Percentiles rank a stretch among this genome's conserved stretches.
Conservation (phyloP, 2,797 vertebrate genomes). For the Apodemus agrarius region DNA sequence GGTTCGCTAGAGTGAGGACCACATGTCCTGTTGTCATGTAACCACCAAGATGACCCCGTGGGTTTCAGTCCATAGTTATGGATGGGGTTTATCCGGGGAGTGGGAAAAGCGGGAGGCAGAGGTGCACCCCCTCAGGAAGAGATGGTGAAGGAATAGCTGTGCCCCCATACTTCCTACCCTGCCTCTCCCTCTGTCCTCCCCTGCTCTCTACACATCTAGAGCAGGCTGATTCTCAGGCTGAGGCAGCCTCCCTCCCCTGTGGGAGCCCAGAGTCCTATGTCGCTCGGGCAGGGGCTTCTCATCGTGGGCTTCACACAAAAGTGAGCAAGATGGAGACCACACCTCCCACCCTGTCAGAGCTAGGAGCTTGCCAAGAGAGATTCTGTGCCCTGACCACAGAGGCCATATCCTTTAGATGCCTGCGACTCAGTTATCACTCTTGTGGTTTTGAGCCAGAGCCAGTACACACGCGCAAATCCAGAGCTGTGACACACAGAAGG, state of each 20-base stretch:
- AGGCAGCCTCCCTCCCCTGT: background rate
- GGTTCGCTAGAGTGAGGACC: accelerated
- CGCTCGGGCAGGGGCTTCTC: background rate
- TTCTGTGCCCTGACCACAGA: background rate
- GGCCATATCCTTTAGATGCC: background rate
- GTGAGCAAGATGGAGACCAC: background rate
- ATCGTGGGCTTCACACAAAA: background rate
- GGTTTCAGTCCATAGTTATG: background rate
- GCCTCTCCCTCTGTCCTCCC: accelerated
- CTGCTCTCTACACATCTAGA: no score
- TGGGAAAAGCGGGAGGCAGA: background rate
- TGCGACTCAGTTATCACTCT: background rate
- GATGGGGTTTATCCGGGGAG: background rate
- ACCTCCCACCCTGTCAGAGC: background rate
- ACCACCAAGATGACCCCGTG: background rate
- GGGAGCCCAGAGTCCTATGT: background rate
- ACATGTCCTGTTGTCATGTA: background rate
- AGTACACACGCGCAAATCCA: background rate
- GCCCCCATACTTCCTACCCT: background rate
- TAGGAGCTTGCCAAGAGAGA: background rate
- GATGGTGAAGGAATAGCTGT: background rate
- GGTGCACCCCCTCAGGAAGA: background rate
- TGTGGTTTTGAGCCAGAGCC: background rate
- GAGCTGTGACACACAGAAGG: accelerated
- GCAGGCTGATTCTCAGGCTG: background rate